A percentile compares a stretch with the other conserved stretches of the same genome.
Conservation (phyloP, 2,113 vertebrate species). For the Poecilia latipinna region DNA sequence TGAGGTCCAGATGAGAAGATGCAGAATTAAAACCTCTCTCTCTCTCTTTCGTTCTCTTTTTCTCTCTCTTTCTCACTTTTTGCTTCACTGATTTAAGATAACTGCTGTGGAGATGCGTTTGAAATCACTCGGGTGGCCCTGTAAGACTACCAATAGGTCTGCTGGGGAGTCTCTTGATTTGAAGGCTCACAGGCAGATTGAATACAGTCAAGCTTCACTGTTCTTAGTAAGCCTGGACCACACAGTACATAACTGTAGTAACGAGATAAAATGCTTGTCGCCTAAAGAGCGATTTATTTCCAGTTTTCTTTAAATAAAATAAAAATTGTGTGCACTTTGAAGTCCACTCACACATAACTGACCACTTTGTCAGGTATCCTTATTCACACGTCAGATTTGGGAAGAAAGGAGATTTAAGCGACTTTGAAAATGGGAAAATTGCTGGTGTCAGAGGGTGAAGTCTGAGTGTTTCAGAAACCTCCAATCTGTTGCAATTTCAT, state of each 20-base stretch:
- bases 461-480: too few relatives aligned
- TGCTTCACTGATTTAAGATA: slow-evolving; percentile 70
- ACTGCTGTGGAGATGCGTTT: slow-evolving; percentile 60
- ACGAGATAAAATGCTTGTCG: slow-evolving; percentile 16
- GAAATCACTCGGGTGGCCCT: slow-evolving; percentile 62
- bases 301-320: slow-evolving; percentile 3
- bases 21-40: slow-evolving; percentile 49
- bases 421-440: too few relatives aligned
- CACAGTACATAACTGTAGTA: slow-evolving; percentile 10
- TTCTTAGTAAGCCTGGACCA: slow-evolving; percentile 35
- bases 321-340: not conserved
- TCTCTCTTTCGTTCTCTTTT: slow-evolving; percentile 35
- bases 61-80: slow-evolving; percentile 24
- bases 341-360: too few relatives aligned
- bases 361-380: too few relatives aligned
- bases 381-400: too few relatives aligned
- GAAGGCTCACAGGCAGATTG: slow-evolving; percentile 51
- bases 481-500: too few relatives aligned
- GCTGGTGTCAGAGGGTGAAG: too few relatives aligned
- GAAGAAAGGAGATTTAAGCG: too few relatives aligned
- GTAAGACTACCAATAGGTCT: slow-evolving; percentile 56
- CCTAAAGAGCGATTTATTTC: slow-evolving; percentile 12
- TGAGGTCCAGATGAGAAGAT: slow-evolving; percentile 48
- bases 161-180: slow-evolving; percentile 62
- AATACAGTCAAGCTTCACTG: slow-evolving; percentile 47